Evolutionary conservation across 1,140 invertebrate genomes (phyloP).

Genomic region (Euborellia annulipes): DNA sequence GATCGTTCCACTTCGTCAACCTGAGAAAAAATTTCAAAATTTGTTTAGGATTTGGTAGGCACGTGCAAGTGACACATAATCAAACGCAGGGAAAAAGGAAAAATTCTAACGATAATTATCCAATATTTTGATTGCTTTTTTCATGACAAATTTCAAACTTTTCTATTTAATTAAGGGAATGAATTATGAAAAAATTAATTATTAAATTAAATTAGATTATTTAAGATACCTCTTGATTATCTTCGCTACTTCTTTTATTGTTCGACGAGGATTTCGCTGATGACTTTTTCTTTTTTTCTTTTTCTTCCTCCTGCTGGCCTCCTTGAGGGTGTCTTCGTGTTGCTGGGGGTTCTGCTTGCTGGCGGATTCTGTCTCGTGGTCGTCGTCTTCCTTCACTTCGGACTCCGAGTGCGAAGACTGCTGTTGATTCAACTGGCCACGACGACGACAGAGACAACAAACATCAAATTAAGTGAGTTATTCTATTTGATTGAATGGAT

Average conservation of each 20-base stretch:
- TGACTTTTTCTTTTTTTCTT: slow-evolving; percentile 40
- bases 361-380: slow-evolving; percentile 39
- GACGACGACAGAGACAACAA: no score
- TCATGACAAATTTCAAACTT: no score
- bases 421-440: slow-evolving; percentile 40
- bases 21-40: no score
- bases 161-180: no score
- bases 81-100: no score
- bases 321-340: slow-evolving; percentile 23
- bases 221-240: slow-evolving; percentile 36
- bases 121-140: no score
- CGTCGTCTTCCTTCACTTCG: slow-evolving; percentile 53
- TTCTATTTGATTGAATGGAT: no score
- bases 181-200: neutral
- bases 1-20: slow-evolving; percentile 60
- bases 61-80: no score
- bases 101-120: no score
- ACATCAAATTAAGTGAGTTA: no score
- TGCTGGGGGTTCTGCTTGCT: slow-evolving; percentile 27
- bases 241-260: slow-evolving; percentile 38
- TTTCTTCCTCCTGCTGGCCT: slow-evolving; percentile 38
- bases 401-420: slow-evolving; percentile 42
- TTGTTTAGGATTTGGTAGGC: no score
- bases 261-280: slow-evolving; percentile 29
- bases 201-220: neutral